phyloP scores from a whole-genome alignment of 2,888 invertebrate species.

The Agriopis marginaria region DNA sequence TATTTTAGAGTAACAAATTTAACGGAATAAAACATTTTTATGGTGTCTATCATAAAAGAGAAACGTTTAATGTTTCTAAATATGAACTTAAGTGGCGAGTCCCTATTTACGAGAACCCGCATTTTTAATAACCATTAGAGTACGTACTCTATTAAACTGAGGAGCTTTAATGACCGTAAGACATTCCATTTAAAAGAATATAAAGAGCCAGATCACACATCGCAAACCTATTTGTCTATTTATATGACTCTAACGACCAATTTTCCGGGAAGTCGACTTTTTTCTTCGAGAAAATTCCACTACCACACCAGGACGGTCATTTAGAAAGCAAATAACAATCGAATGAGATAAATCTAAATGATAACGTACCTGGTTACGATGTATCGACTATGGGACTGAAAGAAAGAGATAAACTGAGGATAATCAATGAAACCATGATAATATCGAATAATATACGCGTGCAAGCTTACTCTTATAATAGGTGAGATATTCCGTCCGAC shows the following conservation, averaged over 20 bases:
- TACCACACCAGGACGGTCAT: background rate
- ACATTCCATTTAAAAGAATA: slow-evolving; percentile 17
- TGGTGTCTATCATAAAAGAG: slow-evolving; percentile 46
- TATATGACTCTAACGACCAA: background rate
- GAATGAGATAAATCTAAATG: slow-evolving; percentile 24
- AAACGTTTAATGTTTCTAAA: slow-evolving; percentile 48
- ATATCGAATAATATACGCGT: slow-evolving; percentile 32
- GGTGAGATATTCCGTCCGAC: slow-evolving; percentile 44
- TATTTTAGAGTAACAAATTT: slow-evolving; percentile 33
- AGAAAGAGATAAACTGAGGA: slow-evolving; percentile 42
- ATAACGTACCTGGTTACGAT: slow-evolving; percentile 45
- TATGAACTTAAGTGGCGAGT: slow-evolving; percentile 45
- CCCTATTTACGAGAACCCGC: slow-evolving; percentile 41
- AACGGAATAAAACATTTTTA: slow-evolving; percentile 45
- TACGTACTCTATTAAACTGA: slow-evolving; percentile 36
- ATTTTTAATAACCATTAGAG: slow-evolving; percentile 36
- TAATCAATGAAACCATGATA: slow-evolving; percentile 31
- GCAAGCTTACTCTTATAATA: slow-evolving; percentile 40
- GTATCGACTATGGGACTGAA: slow-evolving; percentile 19
- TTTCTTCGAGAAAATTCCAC: background rate
- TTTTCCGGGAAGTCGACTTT: background rate
- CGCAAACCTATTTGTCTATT: slow-evolving; percentile 8
- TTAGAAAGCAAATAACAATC: slow-evolving; percentile 4
- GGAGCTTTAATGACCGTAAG: slow-evolving; percentile 30
- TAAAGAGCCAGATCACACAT: slow-evolving; percentile 13